Conservation (phyloP, 1,140 invertebrate species). For the Ctenoplectra terminalis region DNA sequence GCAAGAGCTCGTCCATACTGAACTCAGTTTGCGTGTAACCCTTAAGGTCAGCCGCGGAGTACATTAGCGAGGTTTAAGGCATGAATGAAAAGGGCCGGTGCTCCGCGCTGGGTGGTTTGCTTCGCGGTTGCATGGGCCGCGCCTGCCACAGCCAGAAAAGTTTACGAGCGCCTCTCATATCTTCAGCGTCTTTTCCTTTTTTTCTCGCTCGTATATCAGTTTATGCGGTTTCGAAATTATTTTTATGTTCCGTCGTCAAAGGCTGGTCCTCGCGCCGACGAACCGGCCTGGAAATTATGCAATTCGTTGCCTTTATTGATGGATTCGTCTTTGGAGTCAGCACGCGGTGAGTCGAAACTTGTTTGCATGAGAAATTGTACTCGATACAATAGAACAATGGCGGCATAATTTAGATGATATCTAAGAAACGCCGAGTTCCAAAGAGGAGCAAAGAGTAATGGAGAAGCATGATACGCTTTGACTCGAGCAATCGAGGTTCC, state of each 20-base stretch:
- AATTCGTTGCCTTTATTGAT: slow-evolving; percentile 49
- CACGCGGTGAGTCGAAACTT: no score
- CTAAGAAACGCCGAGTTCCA: no score
- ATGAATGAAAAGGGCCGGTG: slow-evolving; percentile 75
- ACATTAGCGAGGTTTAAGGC: slow-evolving; percentile 74
- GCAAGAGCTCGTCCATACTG: slow-evolving; percentile 26
- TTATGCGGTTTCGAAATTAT: slow-evolving; percentile 80
- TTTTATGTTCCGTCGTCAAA: slow-evolving; percentile 76
- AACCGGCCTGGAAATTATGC: slow-evolving; percentile 51
- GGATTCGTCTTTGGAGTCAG: no score
- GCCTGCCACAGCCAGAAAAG: slow-evolving; percentile 78
- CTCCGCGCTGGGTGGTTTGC: slow-evolving; percentile 73
- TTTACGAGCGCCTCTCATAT: slow-evolving; percentile 77
- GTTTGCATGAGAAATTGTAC: no score
- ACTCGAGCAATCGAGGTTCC: no score
- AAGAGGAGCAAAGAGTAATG: no score
- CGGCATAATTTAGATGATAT: no score
- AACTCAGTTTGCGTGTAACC: slow-evolving; percentile 56
- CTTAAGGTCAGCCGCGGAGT: slow-evolving; percentile 60
- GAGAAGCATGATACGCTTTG: no score
- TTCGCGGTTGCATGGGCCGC: slow-evolving; percentile 77
- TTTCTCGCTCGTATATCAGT: slow-evolving; percentile 78
- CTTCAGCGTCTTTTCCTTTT: slow-evolving; percentile 45
- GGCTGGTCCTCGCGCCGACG: no score
- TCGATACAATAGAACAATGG: no score